Percentiles rank a stretch among this genome's conserved stretches.
phyloP scores from a whole-genome alignment of 2,888 invertebrate genomes.

The Dryomyza anilis region DNA sequence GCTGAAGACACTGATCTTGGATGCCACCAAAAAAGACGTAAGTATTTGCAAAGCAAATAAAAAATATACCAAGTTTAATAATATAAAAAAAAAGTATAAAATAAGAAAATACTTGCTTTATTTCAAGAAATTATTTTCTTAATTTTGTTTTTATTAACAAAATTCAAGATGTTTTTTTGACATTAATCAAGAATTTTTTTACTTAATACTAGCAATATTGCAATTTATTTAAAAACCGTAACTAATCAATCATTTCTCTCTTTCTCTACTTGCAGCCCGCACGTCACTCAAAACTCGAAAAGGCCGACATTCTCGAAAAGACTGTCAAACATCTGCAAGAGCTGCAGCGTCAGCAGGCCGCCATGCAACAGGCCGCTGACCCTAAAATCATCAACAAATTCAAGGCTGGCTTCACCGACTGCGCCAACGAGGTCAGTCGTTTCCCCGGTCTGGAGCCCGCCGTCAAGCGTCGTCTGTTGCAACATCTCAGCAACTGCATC shows the following conservation, averaged over 20 bases:
- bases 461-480: conserved; percentile 74
- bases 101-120: no score
- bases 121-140: no score
- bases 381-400: conserved; percentile 84
- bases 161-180: no score
- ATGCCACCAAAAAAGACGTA: conserved; percentile 88
- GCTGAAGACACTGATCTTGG: conserved; percentile 82
- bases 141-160: no score
- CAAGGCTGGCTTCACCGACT: conserved; percentile 86
- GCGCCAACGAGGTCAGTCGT: conserved; percentile 80
- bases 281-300: conserved; percentile 92
- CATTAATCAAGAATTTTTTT: no score
- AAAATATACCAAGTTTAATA: no score
- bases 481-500: conserved; percentile 76
- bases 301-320: conserved; percentile 94
- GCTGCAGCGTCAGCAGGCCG: conserved; percentile 84
- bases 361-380: conserved; percentile 81
- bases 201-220: no score
- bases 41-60: conserved; percentile 62
- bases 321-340: conserved; percentile 92
- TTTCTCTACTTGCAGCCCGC: conserved; percentile 73
- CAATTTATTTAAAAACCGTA: not conserved
- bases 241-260: conserved; percentile 16
- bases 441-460: conserved; percentile 76
- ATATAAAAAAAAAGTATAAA: no score